Evolutionary conservation across 2,113 vertebrate genomes (phyloP).

Genomic region (Hyaena hyaena): DNA sequence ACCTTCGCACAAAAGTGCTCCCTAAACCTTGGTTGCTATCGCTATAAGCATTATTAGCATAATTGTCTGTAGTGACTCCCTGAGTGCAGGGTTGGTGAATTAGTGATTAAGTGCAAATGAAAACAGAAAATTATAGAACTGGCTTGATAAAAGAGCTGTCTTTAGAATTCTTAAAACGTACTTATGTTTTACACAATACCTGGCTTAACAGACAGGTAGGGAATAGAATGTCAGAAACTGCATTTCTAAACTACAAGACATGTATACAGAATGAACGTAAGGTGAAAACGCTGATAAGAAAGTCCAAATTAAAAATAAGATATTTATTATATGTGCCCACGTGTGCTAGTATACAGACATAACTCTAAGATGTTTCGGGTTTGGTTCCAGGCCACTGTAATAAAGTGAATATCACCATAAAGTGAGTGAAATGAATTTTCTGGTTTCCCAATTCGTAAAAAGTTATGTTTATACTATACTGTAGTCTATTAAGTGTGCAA

Average conservation of each 20-base stretch:
- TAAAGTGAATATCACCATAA: neutral
- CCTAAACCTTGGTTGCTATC: neutral
- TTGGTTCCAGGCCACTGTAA: neutral
- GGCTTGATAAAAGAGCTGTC: neutral
- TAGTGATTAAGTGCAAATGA: conserved; percentile 26
- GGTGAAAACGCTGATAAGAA: neutral
- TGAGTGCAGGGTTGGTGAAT: neutral
- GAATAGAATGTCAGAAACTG: conserved; percentile 28
- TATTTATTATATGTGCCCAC: neutral
- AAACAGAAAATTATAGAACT: conserved; percentile 50
- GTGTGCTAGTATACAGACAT: neutral
- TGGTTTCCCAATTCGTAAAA: neutral
- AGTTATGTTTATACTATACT: neutral
- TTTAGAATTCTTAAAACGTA: neutral
- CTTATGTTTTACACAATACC: neutral
- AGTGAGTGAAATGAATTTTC: neutral
- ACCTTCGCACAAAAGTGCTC: neutral
- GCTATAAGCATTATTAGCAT: neutral
- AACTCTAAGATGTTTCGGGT: neutral
- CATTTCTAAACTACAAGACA: neutral
- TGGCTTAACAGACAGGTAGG: neutral
- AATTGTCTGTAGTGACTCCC: conserved; percentile 28
- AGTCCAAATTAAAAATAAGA: conserved; percentile 18
- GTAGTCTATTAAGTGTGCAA: neutral
- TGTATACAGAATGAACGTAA: neutral